Base-by-base conservation (phyloP, 2,888 invertebrate genomes). In the Cinara cedri region DNA sequence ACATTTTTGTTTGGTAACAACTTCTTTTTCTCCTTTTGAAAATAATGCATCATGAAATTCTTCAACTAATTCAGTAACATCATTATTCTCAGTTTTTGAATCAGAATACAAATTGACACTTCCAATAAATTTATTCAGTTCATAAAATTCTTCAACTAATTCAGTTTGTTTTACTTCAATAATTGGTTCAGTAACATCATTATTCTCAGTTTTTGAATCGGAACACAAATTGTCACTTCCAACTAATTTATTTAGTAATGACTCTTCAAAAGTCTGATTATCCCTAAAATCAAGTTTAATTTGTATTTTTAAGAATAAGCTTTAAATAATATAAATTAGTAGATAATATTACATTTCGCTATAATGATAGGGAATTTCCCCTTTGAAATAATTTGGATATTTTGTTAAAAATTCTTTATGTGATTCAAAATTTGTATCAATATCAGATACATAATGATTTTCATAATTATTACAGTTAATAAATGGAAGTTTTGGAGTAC, bases 371-470 rank as follows among this genome's bases (percentile, higher is more conserved):
- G 34, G 10, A 1, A 76, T n/a, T 26, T 78, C 78, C 10, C 68
- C 68, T 70, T 78, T 70, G 13, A 49, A 13, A 34, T 49, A 78
- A 10, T n/a, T 0, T 51, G 46, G 26, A 60, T 42, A 70, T 51
- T 62, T 78, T 49, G 14, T 16, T 51, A 46, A 55, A 49, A 19
- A 0, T 1, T 66, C 19, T 26, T 26, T 19, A 9, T 65, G 26
- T 21, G 13, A 34, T 46, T 46, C 3, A 14, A 57, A 26, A 4
- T 76, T 55, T 49, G 55, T 66, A n/a, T 78, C 68, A 78, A 21
- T n/a, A 78, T 78, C 78, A 9, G 78, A 78, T 51, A 14, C 8
- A 62, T 78, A 78, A 49, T 78, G 70, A 62, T 14, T 11, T 21
- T 34, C 19, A 78, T 51, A 70, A 51, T 57, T 44, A 13, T 60